Evolutionary conservation across 2,888 invertebrate species (phyloP).

Genomic region (Crocallis elinguaria): DNA sequence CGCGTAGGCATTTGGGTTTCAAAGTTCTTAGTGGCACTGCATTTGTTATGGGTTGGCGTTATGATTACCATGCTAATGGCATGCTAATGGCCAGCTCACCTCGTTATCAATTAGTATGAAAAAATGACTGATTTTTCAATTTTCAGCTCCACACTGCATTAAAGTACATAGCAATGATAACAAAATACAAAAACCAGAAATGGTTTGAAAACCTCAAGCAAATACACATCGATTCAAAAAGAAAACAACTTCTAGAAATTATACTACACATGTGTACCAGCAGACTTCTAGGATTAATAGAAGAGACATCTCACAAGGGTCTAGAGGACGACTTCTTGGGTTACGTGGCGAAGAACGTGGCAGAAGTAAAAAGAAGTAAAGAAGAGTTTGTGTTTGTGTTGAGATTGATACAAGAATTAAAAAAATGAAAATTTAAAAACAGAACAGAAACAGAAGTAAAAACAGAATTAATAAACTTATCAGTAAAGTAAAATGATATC

Average conservation of each 20-base stretch:
- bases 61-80: too few relatives aligned
- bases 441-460: too few relatives aligned
- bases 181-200: constrained; percentile 54
- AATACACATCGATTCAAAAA: constrained; percentile 48
- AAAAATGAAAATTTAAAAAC: too few relatives aligned
- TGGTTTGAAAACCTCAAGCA: constrained; percentile 63
- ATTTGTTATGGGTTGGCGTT: too few relatives aligned
- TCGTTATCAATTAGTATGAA: too few relatives aligned
- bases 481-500: too few relatives aligned
- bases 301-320: constrained; percentile 49
- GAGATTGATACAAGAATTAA: constrained; percentile 48
- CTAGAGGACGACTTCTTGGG: constrained; percentile 46
- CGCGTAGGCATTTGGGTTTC: too few relatives aligned
- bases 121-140: background rate
- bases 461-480: too few relatives aligned
- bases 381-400: constrained; percentile 54
- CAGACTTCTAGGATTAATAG: constrained; percentile 56
- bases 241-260: constrained; percentile 49
- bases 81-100: too few relatives aligned
- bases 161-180: constrained; percentile 56
- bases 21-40: too few relatives aligned
- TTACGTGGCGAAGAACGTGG: constrained; percentile 47
- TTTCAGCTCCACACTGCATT: constrained; percentile 69
- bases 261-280: constrained; percentile 56
- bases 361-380: constrained; percentile 43